These are phyloP conservation scores for Leptarthrus brevirostris DNA, from an alignment of 2,888 invertebrate genomes.

Conservation along the genomic window DNA sequence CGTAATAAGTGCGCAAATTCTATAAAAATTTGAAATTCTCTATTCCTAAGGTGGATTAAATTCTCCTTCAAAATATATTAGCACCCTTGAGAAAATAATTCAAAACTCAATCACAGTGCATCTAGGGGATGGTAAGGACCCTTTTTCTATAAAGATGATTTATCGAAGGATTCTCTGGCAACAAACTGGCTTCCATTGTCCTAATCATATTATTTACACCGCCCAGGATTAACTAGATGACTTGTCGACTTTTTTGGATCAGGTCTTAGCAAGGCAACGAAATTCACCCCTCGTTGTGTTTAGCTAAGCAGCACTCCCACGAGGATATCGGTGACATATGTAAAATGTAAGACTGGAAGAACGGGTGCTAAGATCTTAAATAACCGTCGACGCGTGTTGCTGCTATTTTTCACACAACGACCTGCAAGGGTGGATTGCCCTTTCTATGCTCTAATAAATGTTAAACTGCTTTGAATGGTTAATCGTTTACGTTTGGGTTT, in stretches of 20 bases:
- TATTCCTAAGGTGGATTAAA: constrained; percentile 5
- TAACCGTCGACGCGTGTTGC: constrained; percentile 64
- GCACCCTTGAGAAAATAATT: constrained; percentile 29
- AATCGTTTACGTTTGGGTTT: constrained; percentile 33
- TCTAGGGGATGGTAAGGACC: neutral
- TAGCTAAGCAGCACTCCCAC: constrained; percentile 65
- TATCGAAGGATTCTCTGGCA: constrained; percentile 39
- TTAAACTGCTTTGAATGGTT: constrained; percentile 31
- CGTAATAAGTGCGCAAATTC: neutral
- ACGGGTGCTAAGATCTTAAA: constrained; percentile 63
- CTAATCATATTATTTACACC: constrained; percentile 68
- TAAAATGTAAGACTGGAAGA: constrained; percentile 64
- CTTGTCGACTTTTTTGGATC: constrained; percentile 58
- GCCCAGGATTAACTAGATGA: constrained; percentile 66
- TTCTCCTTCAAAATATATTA: constrained; percentile 29
- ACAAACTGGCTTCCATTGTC: constrained; percentile 57
- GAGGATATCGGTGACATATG: constrained; percentile 68
- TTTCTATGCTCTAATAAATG: constrained; percentile 28
- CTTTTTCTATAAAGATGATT: constrained; percentile 16
- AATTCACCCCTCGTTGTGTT: constrained; percentile 56
- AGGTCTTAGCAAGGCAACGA: constrained; percentile 2
- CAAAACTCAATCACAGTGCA: neutral
- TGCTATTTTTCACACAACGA: constrained; percentile 15
- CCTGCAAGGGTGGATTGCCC: constrained; percentile 14
- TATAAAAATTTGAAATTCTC: neutral